Conservation (phyloP, 2,113 vertebrate species). For the Chaetorhynchus papuensis region DNA sequence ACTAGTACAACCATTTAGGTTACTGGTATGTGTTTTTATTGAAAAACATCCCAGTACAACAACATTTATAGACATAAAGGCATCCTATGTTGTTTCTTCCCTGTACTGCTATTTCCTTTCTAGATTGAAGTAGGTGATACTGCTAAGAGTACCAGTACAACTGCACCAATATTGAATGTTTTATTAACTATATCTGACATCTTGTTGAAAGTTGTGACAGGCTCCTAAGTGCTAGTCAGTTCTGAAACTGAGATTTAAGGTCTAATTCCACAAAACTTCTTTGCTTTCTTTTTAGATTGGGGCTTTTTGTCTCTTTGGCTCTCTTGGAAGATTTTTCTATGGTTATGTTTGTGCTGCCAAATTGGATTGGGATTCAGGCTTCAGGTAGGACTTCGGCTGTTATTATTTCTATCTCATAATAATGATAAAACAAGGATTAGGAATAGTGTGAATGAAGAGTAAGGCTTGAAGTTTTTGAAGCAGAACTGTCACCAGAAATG, state of each 20-base stretch:
- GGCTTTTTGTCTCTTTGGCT: neutral
- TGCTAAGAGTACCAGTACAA: neutral
- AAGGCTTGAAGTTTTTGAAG: neutral
- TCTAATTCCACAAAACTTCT: neutral
- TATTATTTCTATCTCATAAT: neutral
- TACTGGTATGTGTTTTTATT: neutral
- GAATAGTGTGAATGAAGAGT: neutral
- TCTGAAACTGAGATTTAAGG: neutral
- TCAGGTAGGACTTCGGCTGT: neutral
- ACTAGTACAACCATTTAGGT: neutral
- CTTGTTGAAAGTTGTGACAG: conserved; percentile 7
- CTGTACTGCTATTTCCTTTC: conserved; percentile 30
- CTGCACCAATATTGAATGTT: neutral
- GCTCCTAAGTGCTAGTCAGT: neutral
- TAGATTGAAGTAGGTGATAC: neutral
- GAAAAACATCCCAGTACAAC: conserved; percentile 11
- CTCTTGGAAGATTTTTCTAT: neutral
- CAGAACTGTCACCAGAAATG: neutral
- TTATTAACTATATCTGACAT: neutral
- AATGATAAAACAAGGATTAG: neutral
- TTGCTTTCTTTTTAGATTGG: neutral
- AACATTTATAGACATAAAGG: neutral
- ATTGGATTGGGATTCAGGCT: neutral
- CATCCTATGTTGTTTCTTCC: neutral
- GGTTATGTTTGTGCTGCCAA: neutral